Base-by-base conservation (phyloP, 2,888 invertebrate species). In the Caenorhabditis sp. region DNA sequence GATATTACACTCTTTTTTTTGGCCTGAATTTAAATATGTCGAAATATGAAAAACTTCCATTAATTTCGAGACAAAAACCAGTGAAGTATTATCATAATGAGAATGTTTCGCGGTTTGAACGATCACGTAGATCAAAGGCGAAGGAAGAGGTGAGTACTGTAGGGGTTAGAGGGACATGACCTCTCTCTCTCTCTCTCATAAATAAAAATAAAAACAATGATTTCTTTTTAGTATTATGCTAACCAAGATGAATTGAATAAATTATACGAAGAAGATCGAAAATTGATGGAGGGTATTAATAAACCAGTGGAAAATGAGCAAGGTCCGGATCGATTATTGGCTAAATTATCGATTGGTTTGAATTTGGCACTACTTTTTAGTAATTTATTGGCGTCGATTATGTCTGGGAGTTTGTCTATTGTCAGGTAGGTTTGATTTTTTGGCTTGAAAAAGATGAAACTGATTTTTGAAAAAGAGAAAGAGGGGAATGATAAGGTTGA, bases 381-480 rank as follows among this genome's bases (percentile, higher is more conserved):
- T 2, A 88, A 87, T 71, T 67, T 87, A 2, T 85, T 87, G 1
- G 90, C 90, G 3, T 87, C 89, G 3, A 83, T 85, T 3, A 58
- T 90, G 58, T 89, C 90, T 2, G 89, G 89, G 10, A 90, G 90
- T 23, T 87, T 90, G 20, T 87, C 90, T 3, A 88, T 90, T 64
- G 88, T 90, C n/a, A n/a, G n/a, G n/a, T n/a, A n/a, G n/a, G n/a
- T n/a, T n/a, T n/a, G n/a, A n/a, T n/a, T n/a, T n/a, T n/a, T n/a
- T n/a, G n/a, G n/a, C n/a, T n/a, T n/a, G n/a, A n/a, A n/a, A n/a
- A n/a, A n/a, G n/a, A n/a, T n/a, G n/a, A n/a, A n/a, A n/a, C n/a
- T n/a, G n/a, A n/a, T n/a, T n/a, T n/a, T n/a, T n/a, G n/a, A n/a
- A n/a, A n/a, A n/a, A n/a, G n/a, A n/a, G n/a, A n/a, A n/a, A n/a